Evolutionary conservation across 2,113 vertebrate genomes (phyloP).

Genomic region (Percina caprodes): DNA sequence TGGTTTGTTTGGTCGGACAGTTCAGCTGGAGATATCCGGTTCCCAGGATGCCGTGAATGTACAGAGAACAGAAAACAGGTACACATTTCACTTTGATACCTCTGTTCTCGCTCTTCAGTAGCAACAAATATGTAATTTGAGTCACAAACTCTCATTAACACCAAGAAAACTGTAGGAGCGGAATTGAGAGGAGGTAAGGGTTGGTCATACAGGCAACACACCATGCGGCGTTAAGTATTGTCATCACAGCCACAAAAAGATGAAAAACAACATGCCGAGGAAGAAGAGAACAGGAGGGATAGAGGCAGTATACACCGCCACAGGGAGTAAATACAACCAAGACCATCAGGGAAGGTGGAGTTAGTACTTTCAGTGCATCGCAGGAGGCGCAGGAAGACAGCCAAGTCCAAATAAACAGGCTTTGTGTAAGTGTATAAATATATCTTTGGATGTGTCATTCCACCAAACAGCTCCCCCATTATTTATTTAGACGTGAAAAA

Average conservation of each 20-base stretch:
- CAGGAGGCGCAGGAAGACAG: conserved; percentile 29
- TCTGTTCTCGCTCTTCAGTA: neutral
- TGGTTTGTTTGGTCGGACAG: neutral
- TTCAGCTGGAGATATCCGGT: neutral
- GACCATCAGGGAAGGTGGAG: conserved; percentile 9
- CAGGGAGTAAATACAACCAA: conserved; percentile 21
- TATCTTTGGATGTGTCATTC: conserved; percentile 29
- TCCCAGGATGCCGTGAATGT: conserved; percentile 5
- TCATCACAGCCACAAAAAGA: conserved; percentile 22
- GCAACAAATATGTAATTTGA: too few relatives aligned
- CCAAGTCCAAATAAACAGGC: neutral
- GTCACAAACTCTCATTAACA: too few relatives aligned
- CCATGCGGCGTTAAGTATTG: too few relatives aligned
- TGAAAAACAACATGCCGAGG: neutral
- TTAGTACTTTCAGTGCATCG: conserved; percentile 49
- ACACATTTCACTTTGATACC: neutral
- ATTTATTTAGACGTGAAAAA: conserved; percentile 1
- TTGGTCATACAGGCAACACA: too few relatives aligned
- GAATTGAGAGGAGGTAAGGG: too few relatives aligned
- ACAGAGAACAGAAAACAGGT: conserved; percentile 14
- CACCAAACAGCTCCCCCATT: neutral
- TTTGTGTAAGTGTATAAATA: neutral
- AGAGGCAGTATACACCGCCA: neutral
- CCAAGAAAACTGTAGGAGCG: too few relatives aligned
- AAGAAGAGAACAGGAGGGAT: neutral